Base-by-base conservation (phyloP, 2,888 invertebrate genomes). In the Netelia inedita region DNA sequence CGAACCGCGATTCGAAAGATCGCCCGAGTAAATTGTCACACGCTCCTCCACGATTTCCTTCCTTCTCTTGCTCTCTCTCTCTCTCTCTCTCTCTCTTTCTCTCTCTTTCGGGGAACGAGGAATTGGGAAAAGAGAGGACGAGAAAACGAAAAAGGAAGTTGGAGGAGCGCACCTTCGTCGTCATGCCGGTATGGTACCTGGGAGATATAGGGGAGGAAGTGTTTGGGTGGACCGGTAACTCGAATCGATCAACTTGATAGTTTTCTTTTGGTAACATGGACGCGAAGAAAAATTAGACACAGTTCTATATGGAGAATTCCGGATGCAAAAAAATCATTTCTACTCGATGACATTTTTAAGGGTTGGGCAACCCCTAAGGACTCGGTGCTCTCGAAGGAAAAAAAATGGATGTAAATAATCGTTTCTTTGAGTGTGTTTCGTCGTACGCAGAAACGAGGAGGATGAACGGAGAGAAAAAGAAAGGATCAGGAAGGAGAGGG, bases 11-110 rank as follows among this genome's bases (percentile, higher is more conserved):
- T 89, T 89, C 82, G 88, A 55, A 89, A 90, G 92, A 92, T 93
- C 91, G 92, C 86, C 92, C 92, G 91, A 93, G 93, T 93, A 93
- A 93, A 93, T 93, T 93, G 93, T 93, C 93, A 93, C 93, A 93
- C 93, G 93, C 92, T 92, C 93, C 90, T 89, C 88, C 88, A 83
- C 69, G 80, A 46, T 71, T 76, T 71, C 71, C 14, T 28, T 63
- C 46, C 35, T 23, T 43, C 69, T 75, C 63, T 72, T 23, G 23
- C 35, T 43, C 74, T 81, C 74, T 35, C 63, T 72, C 71, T 35
- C 57, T 69, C 71, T 21, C 46, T 63, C 46, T 23, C 14, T 19
- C 71, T 76, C 65, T 73, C 41, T 46, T 19, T 43, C 74, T 81
- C 74, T 35, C 63, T 72, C 63, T 35, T 53, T 76, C 61, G 85